phyloP scores from a whole-genome alignment of 2,888 invertebrate genomes.

The Pogonocherus hispidulus region DNA sequence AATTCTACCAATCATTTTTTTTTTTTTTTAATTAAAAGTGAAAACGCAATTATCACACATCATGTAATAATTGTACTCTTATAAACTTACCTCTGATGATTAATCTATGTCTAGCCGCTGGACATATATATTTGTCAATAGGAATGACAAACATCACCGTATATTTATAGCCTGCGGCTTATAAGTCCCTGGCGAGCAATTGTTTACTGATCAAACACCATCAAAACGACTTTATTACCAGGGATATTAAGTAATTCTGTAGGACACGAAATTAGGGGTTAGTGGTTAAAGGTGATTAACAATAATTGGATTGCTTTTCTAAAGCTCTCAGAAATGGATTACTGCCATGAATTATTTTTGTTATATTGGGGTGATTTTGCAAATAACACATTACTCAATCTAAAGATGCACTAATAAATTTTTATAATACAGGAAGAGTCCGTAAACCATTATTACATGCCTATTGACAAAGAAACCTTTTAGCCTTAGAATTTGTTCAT shows the following conservation, averaged over 20 bases:
- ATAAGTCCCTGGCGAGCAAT: background rate
- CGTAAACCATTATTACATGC: too few relatives aligned
- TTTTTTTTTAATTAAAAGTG: too few relatives aligned
- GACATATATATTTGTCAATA: background rate
- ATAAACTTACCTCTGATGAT: too few relatives aligned
- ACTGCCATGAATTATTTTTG: background rate
- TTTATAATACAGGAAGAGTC: too few relatives aligned
- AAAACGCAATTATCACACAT: too few relatives aligned
- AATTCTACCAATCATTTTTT: too few relatives aligned
- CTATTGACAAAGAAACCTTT: too few relatives aligned
- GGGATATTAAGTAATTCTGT: conserved; percentile 2
- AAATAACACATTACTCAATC: too few relatives aligned
- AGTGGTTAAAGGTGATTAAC: background rate
- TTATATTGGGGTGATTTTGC: background rate
- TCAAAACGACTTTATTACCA: background rate
- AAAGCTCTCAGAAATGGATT: background rate
- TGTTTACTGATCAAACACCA: conserved; percentile 4
- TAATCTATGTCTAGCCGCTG: too few relatives aligned
- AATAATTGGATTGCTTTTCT: background rate
- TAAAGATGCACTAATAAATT: too few relatives aligned
- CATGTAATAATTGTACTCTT: too few relatives aligned
- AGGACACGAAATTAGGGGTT: background rate
- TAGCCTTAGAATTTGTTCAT: too few relatives aligned
- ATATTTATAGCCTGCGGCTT: background rate
- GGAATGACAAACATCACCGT: background rate